A percentile compares a stretch with the other conserved stretches of the same genome.
These are phyloP conservation scores for Crotalus viridis DNA, from an alignment of 2,113 vertebrate genomes.

Conservation along the genomic window DNA sequence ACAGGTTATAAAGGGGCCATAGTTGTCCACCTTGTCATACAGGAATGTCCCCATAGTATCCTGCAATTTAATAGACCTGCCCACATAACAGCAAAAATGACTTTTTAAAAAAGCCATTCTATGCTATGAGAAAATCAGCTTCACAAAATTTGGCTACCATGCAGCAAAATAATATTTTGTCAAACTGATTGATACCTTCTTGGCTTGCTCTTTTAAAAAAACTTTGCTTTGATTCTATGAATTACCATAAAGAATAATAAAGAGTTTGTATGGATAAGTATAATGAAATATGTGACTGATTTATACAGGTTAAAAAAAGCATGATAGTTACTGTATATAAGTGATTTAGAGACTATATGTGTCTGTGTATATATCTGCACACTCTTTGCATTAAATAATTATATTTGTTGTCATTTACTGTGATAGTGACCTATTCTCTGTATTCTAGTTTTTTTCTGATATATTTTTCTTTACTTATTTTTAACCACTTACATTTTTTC, in stretches of 20 bases:
- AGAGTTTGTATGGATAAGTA: not conserved
- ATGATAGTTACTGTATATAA: not conserved
- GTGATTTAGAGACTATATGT: not conserved
- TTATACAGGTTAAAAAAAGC: not conserved
- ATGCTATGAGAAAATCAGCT: not conserved
- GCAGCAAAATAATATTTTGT: not conserved
- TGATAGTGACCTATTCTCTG: not conserved
- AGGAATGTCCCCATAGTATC: not conserved
- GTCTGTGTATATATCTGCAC: not conserved
- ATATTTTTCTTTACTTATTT: not conserved
- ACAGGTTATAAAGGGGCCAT: not conserved
- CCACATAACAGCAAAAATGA: not conserved
- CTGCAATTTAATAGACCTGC: not conserved
- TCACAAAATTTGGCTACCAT: not conserved
- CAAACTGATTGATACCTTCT: conserved; percentile 1
- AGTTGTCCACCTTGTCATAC: not conserved
- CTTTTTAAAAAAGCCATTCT: not conserved
- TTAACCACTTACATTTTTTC: not conserved
- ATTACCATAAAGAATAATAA: conserved; percentile 25
- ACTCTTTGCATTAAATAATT: not conserved
- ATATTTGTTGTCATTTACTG: not conserved
- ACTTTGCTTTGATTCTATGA: conserved; percentile 7
- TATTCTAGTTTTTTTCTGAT: not conserved
- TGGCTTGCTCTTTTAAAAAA: not conserved
- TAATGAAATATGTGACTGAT: not conserved